Percentiles rank a stretch among this genome's conserved stretches.
Conservation (phyloP, 1,140 invertebrate species). For the Aphelenchoides fujianensis region DNA sequence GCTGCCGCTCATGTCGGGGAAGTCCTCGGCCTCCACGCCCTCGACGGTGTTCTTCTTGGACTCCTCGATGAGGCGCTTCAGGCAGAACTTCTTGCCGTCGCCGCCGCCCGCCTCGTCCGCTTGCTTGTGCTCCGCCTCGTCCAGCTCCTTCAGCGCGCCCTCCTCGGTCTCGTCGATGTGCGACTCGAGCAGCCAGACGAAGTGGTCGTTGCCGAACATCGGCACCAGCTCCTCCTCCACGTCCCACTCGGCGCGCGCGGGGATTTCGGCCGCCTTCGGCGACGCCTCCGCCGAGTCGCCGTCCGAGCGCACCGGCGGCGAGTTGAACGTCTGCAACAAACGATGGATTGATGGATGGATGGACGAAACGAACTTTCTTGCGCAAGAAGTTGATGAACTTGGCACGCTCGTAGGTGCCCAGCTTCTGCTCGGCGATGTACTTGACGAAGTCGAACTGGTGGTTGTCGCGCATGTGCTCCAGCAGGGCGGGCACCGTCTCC, state of each 20-base stretch:
- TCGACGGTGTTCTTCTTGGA: slow-evolving; percentile 59
- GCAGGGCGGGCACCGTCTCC: slow-evolving; percentile 42
- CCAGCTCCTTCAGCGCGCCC: slow-evolving; percentile 17
- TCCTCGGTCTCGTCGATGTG: slow-evolving; percentile 40
- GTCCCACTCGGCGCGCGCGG: slow-evolving; percentile 51
- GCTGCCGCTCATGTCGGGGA: slow-evolving; percentile 48
- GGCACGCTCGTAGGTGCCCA: slow-evolving; percentile 54
- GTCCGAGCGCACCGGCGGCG: slow-evolving; percentile 4
- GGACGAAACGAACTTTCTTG: slow-evolving; percentile 43
- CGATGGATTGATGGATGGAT: not conserved
- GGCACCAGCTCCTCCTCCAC: slow-evolving; percentile 59
- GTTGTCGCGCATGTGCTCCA: slow-evolving; percentile 52
- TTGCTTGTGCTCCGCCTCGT: not conserved
- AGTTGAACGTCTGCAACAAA: slow-evolving; percentile 22
- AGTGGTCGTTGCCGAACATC: slow-evolving; percentile 58
- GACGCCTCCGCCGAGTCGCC: not conserved
- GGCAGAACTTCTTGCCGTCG: slow-evolving; percentile 19
- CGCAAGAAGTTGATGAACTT: slow-evolving; percentile 60
- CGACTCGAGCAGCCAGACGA: slow-evolving; percentile 61
- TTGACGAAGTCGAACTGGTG: slow-evolving; percentile 57
- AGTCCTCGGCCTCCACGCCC: slow-evolving; percentile 54
- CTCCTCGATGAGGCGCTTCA: slow-evolving; percentile 43
- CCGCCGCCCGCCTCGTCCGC: not conserved
- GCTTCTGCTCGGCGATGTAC: slow-evolving; percentile 50
- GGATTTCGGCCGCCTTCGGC: slow-evolving; percentile 32